A percentile compares a stretch with the other conserved stretches of the same genome.
Evolutionary conservation across 2,113 vertebrate species (phyloP).

Genomic region (Prunella fulvescens): DNA sequence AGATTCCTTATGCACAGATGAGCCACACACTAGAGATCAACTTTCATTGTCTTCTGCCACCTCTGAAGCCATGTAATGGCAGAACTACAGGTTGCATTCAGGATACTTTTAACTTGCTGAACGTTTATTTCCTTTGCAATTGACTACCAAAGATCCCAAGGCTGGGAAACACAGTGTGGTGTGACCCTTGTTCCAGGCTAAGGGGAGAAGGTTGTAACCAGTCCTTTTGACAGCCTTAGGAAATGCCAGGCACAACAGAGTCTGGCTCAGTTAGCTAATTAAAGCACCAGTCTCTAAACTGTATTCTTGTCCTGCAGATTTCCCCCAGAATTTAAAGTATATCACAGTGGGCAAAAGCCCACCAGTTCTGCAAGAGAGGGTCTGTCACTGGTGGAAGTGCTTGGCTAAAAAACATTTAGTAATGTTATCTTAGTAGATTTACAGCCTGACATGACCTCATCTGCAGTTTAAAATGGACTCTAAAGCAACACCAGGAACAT

Average conservation of each 20-base stretch:
- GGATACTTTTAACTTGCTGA: not conserved
- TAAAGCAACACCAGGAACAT: not conserved
- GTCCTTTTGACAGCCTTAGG: not conserved
- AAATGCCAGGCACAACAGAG: not conserved
- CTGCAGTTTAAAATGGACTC: not conserved
- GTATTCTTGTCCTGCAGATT: not conserved
- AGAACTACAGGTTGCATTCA: not conserved
- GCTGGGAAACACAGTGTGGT: not conserved
- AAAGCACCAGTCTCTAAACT: not conserved
- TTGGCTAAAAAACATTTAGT: not conserved
- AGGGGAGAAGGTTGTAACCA: not conserved
- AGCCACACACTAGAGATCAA: not conserved
- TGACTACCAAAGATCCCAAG: not conserved
- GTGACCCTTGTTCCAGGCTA: not conserved
- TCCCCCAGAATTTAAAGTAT: not conserved
- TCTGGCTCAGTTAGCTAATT: not conserved
- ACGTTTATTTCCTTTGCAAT: not conserved
- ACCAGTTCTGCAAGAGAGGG: not conserved
- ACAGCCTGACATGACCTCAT: not conserved
- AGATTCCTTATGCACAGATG: not conserved
- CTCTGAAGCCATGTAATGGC: not conserved
- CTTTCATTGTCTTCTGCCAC: not conserved
- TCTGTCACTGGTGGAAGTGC: not conserved
- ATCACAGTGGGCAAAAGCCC: not conserved
- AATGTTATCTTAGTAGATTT: not conserved